These are phyloP conservation scores for Astatotilapia flaviijosephi DNA, from an alignment of 2,113 vertebrate genomes.

Conservation along the genomic window DNA sequence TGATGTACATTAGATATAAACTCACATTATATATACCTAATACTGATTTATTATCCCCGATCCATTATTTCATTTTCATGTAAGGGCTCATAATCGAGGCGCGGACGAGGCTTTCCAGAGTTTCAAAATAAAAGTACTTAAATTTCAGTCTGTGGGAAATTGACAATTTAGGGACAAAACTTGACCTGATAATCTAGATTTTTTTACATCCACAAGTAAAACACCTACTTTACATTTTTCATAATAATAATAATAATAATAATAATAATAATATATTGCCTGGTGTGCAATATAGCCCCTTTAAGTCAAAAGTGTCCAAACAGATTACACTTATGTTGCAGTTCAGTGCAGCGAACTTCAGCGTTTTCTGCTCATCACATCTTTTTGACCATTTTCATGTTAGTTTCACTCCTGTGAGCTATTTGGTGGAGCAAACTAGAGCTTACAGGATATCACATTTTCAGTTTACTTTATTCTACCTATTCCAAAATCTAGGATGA, in stretches of 20 bases:
- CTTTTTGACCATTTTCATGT: background rate
- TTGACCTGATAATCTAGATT: background rate
- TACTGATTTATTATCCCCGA: background rate
- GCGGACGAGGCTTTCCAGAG: accelerated
- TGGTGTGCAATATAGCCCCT: accelerated
- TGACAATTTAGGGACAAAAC: background rate
- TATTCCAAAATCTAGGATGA: background rate
- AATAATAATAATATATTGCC: background rate
- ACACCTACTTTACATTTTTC: background rate
- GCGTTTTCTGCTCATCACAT: background rate
- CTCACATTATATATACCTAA: background rate
- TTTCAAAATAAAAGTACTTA: background rate
- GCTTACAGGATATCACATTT: background rate
- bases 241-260: background rate
- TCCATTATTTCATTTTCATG: accelerated
- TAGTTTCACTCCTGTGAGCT: background rate
- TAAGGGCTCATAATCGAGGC: background rate
- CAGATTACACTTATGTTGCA: background rate
- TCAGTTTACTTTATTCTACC: background rate
- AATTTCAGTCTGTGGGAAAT: background rate
- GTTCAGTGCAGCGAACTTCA: background rate
- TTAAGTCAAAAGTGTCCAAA: background rate
- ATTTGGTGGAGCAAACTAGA: background rate
- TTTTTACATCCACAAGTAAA: background rate
- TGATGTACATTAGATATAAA: background rate